Conservation (phyloP, 1,140 invertebrate species). For the Aphaenogaster floridana region DNA sequence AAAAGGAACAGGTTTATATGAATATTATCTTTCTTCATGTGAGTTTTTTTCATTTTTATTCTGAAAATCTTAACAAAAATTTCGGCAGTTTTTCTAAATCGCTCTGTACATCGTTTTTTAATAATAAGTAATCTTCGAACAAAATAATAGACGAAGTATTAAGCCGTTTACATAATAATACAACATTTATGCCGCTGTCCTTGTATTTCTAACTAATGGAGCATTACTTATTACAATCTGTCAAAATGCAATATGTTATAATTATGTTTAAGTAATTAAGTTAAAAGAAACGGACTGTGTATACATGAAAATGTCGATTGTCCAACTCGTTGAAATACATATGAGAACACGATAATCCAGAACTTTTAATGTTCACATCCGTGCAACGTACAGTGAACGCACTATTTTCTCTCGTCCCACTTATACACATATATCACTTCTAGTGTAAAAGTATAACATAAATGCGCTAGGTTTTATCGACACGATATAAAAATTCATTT, state of each 20-base stretch:
- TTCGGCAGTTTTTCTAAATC: not conserved
- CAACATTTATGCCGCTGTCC: constrained; percentile 18
- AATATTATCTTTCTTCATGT: not conserved
- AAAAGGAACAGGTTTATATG: not conserved
- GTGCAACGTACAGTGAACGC: constrained; percentile 46
- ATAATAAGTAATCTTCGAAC: not conserved
- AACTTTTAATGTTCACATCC: constrained; percentile 38
- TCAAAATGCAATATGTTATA: constrained; percentile 12
- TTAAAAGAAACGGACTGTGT: constrained; percentile 8
- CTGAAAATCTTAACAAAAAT: constrained; percentile 43
- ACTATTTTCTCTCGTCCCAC: constrained; percentile 46
- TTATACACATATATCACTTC: constrained; percentile 36
- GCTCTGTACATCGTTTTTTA: not conserved
- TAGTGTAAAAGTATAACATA: constrained; percentile 51
- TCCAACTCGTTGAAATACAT: constrained; percentile 48
- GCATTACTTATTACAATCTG: constrained; percentile 10
- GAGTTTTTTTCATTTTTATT: constrained; percentile 35
- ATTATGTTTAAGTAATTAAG: constrained; percentile 12
- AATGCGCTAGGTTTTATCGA: constrained; percentile 30
- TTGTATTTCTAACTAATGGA: constrained; percentile 1
- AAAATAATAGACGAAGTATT: constrained; percentile 33
- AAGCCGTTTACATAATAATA: constrained; percentile 14
- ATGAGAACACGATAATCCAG: constrained; percentile 35
- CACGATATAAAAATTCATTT: constrained; percentile 54
- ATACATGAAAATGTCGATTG: constrained; percentile 45